Evolutionary conservation across 2,888 invertebrate species (phyloP), one percentile per base, ranked within the genome.

Genomic region (Cheilosia impressa): DNA sequence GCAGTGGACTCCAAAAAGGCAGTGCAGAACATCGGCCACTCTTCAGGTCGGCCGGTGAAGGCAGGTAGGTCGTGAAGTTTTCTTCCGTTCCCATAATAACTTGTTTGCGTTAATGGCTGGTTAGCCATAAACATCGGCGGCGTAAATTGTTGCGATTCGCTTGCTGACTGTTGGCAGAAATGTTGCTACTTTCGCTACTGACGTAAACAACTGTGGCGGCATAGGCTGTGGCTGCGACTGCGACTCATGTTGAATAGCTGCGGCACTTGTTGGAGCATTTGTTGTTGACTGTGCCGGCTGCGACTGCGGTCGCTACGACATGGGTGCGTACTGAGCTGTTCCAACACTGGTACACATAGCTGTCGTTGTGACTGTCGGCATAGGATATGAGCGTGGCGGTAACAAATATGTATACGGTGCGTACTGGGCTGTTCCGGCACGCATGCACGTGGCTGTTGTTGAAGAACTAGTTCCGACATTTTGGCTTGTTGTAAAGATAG

Each of bases 321-420:
- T 45, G 15, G n/a, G 17, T 45, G 45, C 50, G 17, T 45, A 45
- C 45, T 45, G 15, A 45, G 45, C 45, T 45, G n/a, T 45, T 45
- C 45, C 45, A 17, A 15, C 45, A 45, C 45, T 45, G 45, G 45
- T 45, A 45, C 15, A 15, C 15, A 7, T 17, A 5, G 13, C 13
- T 43, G 47, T 2, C 17, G 47, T 43, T 43, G 5, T 43, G 15
- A 9, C 19, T 19, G 19, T 19, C 19, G 19, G 19, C 19, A 19
- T 2, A 2, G 2, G 19, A 19, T 5, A 19, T 47, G 17, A n/a
- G 7, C 9, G n/a, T 43, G n/a, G n/a, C n/a, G n/a, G n/a, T n/a
- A n/a, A n/a, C n/a, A n/a, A n/a, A n/a, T n/a, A n/a, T n/a, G 45
- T 45, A 17, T 4, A 15, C 17, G 4, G 45, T 45, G 45, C 17